Conservation (phyloP, 2,797 vertebrate species). For the Nannoperca australis region DNA sequence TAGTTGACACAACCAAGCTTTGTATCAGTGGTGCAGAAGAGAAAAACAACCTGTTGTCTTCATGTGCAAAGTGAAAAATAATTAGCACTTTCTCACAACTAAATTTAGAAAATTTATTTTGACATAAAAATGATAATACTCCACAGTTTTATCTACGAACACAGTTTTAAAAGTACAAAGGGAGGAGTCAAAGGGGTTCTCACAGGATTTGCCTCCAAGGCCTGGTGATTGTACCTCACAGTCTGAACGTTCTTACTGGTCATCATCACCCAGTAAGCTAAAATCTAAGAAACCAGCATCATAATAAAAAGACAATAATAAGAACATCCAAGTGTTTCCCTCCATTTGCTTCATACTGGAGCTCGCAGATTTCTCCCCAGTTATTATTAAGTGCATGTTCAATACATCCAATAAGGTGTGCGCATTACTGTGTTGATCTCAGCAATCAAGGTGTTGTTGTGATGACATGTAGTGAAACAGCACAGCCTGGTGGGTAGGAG, state of each 20-base stretch:
- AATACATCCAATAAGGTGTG: conserved; percentile 70
- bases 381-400: conserved; percentile 71
- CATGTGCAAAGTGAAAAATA: conserved; percentile 7
- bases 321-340: conserved; percentile 52
- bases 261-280: conserved; percentile 54
- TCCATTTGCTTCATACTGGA: conserved; percentile 20
- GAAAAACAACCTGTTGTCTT: not conserved
- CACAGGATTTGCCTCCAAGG: conserved; percentile 64
- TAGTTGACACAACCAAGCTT: not conserved
- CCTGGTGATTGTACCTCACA: conserved; percentile 83
- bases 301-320: conserved; percentile 57
- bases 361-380: conserved; percentile 30
- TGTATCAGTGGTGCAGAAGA: not conserved
- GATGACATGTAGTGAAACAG: conserved; percentile 64
- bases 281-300: conserved; percentile 65
- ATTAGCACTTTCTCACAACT: conserved; percentile 27
- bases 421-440: conserved; percentile 42
- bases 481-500: conserved; percentile 62
- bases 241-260: conserved; percentile 56
- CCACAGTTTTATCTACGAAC: conserved; percentile 83
- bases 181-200: conserved; percentile 66
- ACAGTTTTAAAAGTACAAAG: conserved; percentile 81
- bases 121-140: conserved; percentile 79
- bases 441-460: conserved; percentile 26
- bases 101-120: conserved; percentile 85